Evolutionary conservation across 2,113 vertebrate genomes (phyloP).

Genomic region (Craseonycteris thonglongyai): DNA sequence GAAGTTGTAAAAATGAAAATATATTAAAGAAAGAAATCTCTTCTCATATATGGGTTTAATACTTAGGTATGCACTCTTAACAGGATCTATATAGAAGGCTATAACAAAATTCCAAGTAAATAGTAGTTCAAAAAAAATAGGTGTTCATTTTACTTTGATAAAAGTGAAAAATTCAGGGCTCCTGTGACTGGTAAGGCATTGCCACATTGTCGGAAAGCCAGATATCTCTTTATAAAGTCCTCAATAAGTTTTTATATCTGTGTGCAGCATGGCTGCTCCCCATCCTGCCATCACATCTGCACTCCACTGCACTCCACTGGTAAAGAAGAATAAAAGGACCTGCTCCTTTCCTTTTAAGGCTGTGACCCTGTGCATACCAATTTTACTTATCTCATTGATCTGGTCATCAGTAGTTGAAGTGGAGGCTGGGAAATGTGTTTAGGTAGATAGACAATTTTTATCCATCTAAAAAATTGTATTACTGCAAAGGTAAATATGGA

Average conservation of each 20-base stretch:
- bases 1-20: constrained; percentile 9
- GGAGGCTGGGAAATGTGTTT: background rate
- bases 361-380: too few relatives aligned
- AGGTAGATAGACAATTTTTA: background rate
- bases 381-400: background rate
- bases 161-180: background rate
- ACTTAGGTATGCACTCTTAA: background rate
- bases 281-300: background rate
- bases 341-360: background rate
- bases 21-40: background rate
- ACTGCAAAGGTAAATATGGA: background rate
- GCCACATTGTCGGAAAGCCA: background rate
- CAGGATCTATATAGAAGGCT: background rate
- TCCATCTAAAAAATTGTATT: background rate
- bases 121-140: background rate
- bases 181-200: background rate
- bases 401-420: background rate
- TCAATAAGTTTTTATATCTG: background rate
- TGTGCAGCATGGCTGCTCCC: background rate
- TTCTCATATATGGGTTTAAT: background rate
- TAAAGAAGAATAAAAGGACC: background rate
- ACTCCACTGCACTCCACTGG: background rate
- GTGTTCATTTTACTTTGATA: background rate
- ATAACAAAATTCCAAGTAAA: constrained; percentile 16
- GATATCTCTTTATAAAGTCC: background rate